Percentiles rank a stretch among this genome's conserved stretches.
Conservation (phyloP, 37 sponge, comb jelly and placozoan species). For the Petrosia ficiformis region DNA sequence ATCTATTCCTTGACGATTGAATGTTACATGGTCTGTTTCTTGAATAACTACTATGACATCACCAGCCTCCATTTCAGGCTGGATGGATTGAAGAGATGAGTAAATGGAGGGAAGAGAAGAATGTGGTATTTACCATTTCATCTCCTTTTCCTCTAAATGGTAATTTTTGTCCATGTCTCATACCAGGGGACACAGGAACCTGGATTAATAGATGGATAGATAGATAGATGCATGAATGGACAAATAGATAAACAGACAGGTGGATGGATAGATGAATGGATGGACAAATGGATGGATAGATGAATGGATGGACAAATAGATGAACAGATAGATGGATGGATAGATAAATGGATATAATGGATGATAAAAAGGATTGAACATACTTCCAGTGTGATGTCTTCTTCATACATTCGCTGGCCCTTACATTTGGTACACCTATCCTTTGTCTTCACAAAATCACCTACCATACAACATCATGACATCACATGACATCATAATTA, state of each 20-base stretch:
- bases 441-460: slow-evolving; percentile 68
- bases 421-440: slow-evolving; percentile 88
- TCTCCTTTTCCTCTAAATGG: slow-evolving; percentile 77
- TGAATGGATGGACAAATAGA: too few species aligned
- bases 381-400: slow-evolving; percentile 69
- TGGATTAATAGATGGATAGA: too few species aligned
- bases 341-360: too few species aligned
- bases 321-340: too few species aligned
- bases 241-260: too few species aligned
- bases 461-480: background rate
- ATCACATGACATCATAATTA: background rate
- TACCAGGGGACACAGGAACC: slow-evolving; percentile 78
- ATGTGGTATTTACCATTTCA: slow-evolving; percentile 41
- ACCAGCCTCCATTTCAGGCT: slow-evolving; percentile 86
- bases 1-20: slow-evolving; percentile 62
- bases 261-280: too few species aligned
- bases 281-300: too few species aligned
- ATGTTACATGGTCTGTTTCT: slow-evolving; percentile 66
- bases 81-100: background rate
- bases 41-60: slow-evolving; percentile 87
- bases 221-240: background rate
- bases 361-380: background rate
- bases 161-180: slow-evolving; percentile 81
- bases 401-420: slow-evolving; percentile 74
- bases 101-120: background rate